These are phyloP conservation scores for Cephus runcator DNA, from an alignment of 2,888 invertebrate species.

Conservation along the genomic window DNA sequence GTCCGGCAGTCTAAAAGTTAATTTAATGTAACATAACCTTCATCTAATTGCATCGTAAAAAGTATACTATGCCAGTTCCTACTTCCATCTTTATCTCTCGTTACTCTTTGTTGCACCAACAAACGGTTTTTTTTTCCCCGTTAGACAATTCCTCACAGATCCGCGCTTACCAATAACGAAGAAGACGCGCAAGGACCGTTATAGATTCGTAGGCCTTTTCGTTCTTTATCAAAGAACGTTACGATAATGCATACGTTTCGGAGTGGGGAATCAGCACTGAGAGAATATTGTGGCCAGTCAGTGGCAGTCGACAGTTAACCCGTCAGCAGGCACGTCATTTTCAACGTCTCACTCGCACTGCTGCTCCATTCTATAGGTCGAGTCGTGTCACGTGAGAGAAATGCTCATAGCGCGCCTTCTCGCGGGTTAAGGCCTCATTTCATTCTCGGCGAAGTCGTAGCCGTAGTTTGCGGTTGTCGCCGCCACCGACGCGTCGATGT, in stretches of 20 bases:
- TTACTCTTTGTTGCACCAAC: no score
- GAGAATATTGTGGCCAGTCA: not conserved
- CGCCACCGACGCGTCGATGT: not conserved
- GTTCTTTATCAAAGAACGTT: not conserved
- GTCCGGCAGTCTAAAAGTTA: no score
- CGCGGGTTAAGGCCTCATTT: slow-evolving; percentile 10
- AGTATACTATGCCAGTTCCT: not conserved
- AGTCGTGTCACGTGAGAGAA: no score
- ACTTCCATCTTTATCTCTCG: no score
- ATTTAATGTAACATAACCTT: not conserved
- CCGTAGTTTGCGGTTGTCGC: slow-evolving; percentile 31
- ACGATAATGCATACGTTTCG: not conserved
- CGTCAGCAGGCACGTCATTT: no score
- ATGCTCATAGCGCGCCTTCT: no score
- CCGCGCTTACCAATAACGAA: not conserved
- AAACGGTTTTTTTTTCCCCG: no score
- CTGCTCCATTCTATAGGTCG: no score
- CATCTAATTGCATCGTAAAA: not conserved
- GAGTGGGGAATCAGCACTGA: not conserved
- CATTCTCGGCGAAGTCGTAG: slow-evolving; percentile 49
- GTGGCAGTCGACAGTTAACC: not conserved
- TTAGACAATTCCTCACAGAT: not conserved
- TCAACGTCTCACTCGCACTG: no score
- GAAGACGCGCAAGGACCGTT: not conserved
- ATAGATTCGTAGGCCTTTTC: not conserved